Base-by-base conservation (phyloP, 2,113 vertebrate species). In the Nothoprocta perdicaria region DNA sequence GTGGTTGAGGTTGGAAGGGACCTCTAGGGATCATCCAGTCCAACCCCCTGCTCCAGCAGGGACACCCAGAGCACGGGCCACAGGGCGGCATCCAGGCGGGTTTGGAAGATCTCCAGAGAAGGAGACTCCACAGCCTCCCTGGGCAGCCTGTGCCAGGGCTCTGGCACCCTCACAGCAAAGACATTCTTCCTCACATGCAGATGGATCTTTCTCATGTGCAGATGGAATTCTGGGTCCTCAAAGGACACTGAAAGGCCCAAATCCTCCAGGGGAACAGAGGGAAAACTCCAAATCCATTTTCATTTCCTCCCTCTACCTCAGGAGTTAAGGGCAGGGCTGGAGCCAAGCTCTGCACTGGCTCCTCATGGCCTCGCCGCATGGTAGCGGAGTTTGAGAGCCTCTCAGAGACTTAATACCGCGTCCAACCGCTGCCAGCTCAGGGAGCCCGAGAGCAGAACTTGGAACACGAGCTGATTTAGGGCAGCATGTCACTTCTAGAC, bases 391-490 rank as follows among this genome's bases (percentile, higher is more conserved):
- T 63, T 48, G 81, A 94, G 79, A 92, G 63, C 40, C n/a, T 78
- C 52, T 84, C n/a, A 27, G 63, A 74, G 85, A 27, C 63, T 75
- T 65, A 75, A 84, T 45, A 78, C 9, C 38, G 85, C 16, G 33
- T 68, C 68, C 63, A 88, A 80, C 48, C 89, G 48, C 65, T 81
- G 78, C 53, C 43, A 85, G 43, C 48, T 93, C 75, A 71, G 76
- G 72, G 87, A 89, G 65, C 26, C 43, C 0, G 1, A 88, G 26
- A 78, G 53, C 77, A 38, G 33, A 88, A 69, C 53, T 79, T 69
- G 24, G 66, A 92, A 81, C 3, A 1, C 14, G 83, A 83, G 86
- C 2, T 53, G 40, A 88, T 75, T 92, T 67, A 74, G 38, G 71
- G 38, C 19, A 82, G 33, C n/a, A 27, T 0, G 0, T 38, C 5